Conservation (phyloP, 2,797 vertebrate genomes). For the Sarcophilus harrisii region DNA sequence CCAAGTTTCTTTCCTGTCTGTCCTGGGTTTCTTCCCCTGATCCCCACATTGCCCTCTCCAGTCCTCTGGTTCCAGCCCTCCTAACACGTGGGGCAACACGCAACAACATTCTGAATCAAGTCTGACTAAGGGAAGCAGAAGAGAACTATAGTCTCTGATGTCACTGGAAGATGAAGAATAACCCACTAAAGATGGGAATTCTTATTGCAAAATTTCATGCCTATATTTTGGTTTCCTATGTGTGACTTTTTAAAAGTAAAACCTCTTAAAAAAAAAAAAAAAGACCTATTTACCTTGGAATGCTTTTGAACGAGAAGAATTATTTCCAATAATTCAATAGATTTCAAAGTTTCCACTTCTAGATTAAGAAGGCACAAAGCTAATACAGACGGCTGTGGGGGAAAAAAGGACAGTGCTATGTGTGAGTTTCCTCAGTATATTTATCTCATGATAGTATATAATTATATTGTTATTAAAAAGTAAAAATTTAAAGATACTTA, state of each 20-base stretch:
- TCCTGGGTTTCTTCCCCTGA: neutral
- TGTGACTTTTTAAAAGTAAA: neutral
- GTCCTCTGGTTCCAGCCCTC: no score
- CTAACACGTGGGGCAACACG: neutral
- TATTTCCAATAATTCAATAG: slow-evolving; percentile 93
- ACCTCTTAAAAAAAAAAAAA: neutral
- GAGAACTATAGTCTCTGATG: neutral
- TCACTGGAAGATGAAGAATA: neutral
- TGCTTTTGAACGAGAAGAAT: slow-evolving; percentile 93
- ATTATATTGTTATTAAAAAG: neutral
- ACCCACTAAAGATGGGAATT: neutral
- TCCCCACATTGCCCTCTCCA: neutral
- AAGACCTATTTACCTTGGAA: slow-evolving; percentile 89
- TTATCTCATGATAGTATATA: slow-evolving; percentile 18
- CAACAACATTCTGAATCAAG: neutral
- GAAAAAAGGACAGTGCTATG: slow-evolving; percentile 19
- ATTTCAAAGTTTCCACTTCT: slow-evolving; percentile 92
- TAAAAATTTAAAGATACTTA: slow-evolving; percentile 79
- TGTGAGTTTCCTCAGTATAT: neutral
- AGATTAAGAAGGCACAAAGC: slow-evolving; percentile 95
- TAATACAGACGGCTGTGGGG: slow-evolving; percentile 93
- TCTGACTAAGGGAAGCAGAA: neutral
- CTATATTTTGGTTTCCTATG: neutral
- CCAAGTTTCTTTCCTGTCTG: neutral
- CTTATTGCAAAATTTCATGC: neutral